Conservation (phyloP, 2,797 vertebrate species). For the Poeciliopsis presidionis region DNA sequence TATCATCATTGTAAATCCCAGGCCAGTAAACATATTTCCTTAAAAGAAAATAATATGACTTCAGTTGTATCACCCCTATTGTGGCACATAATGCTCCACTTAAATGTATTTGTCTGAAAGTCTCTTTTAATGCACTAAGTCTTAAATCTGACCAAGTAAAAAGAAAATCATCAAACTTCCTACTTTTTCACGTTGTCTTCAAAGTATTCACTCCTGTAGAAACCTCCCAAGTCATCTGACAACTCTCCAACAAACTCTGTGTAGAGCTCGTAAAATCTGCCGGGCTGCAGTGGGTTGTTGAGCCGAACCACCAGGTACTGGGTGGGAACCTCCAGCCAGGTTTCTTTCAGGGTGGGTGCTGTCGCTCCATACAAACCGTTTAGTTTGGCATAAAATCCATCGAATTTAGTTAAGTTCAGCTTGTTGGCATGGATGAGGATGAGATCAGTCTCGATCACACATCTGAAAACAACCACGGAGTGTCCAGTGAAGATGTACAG, state of each 20-base stretch:
- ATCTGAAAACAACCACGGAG: conserved; percentile 60
- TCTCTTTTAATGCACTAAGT: background rate
- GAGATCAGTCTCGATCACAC: conserved; percentile 66
- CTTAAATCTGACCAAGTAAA: background rate
- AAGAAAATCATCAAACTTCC: conserved; percentile 16
- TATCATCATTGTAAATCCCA: background rate
- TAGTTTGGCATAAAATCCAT: conserved; percentile 44
- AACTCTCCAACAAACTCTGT: conserved; percentile 85
- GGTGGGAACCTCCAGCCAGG: conserved; percentile 74
- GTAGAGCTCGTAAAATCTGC: conserved; percentile 75
- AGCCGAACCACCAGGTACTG: conserved; percentile 90
- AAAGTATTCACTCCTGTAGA: conserved; percentile 90
- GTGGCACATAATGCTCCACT: background rate
- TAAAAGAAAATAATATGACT: background rate
- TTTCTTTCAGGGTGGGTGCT: conserved; percentile 44
- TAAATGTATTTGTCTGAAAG: background rate
- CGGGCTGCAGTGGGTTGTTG: conserved; percentile 1
- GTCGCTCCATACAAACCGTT: rapidly evolving
- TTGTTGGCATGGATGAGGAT: conserved; percentile 90
- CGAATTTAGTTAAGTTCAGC: conserved; percentile 81
- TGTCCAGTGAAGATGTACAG: conserved; percentile 66
- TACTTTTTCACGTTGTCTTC: conserved; percentile 75
- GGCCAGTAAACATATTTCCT: background rate
- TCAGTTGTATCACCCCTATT: background rate
- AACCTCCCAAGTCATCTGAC: conserved; percentile 87